These are phyloP conservation scores for Lordiphosa fenestrarum DNA, from an alignment of 2,888 invertebrate species.

Conservation along the genomic window DNA sequence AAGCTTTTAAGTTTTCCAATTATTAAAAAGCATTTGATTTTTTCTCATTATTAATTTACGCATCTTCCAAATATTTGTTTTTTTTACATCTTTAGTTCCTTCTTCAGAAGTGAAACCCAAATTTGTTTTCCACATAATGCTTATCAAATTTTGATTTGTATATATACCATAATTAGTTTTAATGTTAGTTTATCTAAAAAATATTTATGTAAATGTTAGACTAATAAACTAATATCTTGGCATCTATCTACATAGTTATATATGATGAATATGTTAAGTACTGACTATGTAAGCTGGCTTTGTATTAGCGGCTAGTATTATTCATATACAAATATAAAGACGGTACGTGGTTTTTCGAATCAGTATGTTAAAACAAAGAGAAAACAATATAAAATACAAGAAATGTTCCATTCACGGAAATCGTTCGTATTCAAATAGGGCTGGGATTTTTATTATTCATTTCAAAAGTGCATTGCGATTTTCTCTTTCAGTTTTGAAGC, in stretches of 20 bases:
- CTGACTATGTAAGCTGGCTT: conserved; percentile 34
- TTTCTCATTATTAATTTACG: background rate
- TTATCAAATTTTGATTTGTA: conserved; percentile 37
- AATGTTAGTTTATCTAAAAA: conserved; percentile 21
- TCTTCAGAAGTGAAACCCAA: conserved; percentile 7
- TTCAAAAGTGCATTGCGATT: no score
- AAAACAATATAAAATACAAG: conserved; percentile 28
- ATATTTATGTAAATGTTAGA: conserved; percentile 48
- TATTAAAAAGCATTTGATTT: conserved; percentile 5
- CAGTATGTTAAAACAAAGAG: conserved; percentile 11
- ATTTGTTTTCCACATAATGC: conserved; percentile 7
- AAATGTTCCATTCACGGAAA: conserved; percentile 44
- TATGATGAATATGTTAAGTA: conserved; percentile 23
- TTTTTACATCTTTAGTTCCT: conserved; percentile 7
- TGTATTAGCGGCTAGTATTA: conserved; percentile 35
- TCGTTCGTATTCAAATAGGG: background rate
- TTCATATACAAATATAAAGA: conserved; percentile 15
- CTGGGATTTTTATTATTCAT: background rate
- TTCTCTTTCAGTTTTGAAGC: no score
- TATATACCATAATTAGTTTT: conserved; percentile 35
- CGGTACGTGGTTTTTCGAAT: conserved; percentile 20
- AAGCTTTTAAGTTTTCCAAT: background rate
- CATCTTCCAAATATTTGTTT: conserved; percentile 15
- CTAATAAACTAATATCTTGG: conserved; percentile 25
- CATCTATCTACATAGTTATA: conserved; percentile 19